Evolutionary conservation across 2,113 vertebrate species (phyloP).

Genomic region (Dendrocopos noguchii): DNA sequence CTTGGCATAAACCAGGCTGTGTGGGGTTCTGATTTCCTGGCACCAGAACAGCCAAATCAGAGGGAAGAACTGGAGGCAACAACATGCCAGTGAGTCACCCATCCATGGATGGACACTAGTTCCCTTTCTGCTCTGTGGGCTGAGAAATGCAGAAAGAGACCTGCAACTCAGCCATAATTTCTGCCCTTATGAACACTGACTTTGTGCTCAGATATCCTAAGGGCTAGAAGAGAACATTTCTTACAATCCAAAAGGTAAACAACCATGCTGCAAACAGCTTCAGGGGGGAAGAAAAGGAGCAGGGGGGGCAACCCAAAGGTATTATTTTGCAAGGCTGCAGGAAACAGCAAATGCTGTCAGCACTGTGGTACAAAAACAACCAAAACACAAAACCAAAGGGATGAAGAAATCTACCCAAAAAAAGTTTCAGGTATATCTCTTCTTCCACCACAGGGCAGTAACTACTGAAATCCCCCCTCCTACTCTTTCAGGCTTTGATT

Average conservation of each 20-base stretch:
- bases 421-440: neutral
- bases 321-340: neutral
- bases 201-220: constrained; percentile 18
- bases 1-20: constrained; percentile 17
- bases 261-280: neutral
- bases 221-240: neutral
- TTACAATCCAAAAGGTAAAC: neutral
- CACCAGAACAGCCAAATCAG: constrained; percentile 40
- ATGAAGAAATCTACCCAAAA: neutral
- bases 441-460: neutral
- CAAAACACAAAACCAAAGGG: neutral
- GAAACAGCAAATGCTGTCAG: neutral
- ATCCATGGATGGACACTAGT: constrained; percentile 49
- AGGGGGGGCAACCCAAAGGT: neutral
- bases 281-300: neutral
- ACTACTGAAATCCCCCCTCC: neutral
- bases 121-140: constrained; percentile 48
- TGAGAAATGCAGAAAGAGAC: constrained; percentile 54
- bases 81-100: constrained; percentile 63
- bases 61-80: constrained; percentile 49
- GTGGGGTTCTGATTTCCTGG: constrained; percentile 55
- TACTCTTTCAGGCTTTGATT: neutral
- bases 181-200: constrained; percentile 17
- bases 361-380: neutral
- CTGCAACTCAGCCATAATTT: constrained; percentile 38